Conservation (phyloP, 2,888 invertebrate species). For the Parnassius glacialis region DNA sequence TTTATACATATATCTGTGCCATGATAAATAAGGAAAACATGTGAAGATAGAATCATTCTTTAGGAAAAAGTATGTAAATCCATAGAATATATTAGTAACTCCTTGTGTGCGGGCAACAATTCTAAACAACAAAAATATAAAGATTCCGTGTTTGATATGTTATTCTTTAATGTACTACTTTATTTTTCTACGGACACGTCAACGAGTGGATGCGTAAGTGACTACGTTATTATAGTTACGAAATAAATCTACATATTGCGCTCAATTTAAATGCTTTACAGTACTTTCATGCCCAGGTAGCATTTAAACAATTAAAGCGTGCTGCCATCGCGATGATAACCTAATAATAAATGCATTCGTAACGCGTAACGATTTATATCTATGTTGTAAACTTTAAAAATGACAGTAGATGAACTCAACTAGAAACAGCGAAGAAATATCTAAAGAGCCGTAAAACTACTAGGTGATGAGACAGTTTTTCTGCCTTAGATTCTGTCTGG, state of each 20-base stretch:
- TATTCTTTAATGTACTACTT: too few species aligned
- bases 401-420: neutral
- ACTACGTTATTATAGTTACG: neutral
- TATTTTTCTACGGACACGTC: neutral
- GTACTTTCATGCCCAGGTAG: neutral
- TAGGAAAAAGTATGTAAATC: too few species aligned
- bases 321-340: constrained; percentile 6
- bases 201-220: neutral
- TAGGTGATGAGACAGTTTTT: too few species aligned
- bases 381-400: neutral
- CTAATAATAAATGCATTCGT: constrained; percentile 7
- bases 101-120: too few species aligned
- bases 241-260: constrained; percentile 8
- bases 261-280: constrained; percentile 4
- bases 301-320: constrained; percentile 5
- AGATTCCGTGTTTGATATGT: too few species aligned
- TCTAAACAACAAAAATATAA: too few species aligned
- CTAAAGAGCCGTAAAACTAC: neutral
- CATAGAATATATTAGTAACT: too few species aligned
- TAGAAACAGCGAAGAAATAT: neutral
- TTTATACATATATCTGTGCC: too few species aligned
- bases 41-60: too few species aligned
- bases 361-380: constrained; percentile 1
- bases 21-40: too few species aligned
- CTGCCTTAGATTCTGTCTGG: too few species aligned